Base-by-base conservation (phyloP, 2,113 vertebrate species). In the Ameiurus melas region DNA sequence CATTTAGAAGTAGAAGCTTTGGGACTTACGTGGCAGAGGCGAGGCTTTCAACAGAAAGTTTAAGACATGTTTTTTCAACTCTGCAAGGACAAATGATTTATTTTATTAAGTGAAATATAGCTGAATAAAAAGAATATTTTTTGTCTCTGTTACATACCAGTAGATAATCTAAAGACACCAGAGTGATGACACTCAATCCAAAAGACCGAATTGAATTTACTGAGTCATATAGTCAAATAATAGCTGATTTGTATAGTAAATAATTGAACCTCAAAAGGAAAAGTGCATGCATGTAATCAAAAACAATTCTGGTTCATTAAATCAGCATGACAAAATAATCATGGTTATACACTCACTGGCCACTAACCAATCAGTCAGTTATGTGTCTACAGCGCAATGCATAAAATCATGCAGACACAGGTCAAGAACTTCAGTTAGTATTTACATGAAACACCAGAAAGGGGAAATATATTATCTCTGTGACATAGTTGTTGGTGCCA, bases 31-130 rank as follows among this genome's bases (percentile, higher is more conserved):
- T 27, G 20, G 68, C 85, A 8, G 36, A 73, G 22, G 66, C 55
- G 12, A 64, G 39, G 19, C n/a, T 81, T 88, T 84, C 39, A 55
- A 84, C 12, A 55, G 81, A 64, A 77, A 88, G 12, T 27, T 19
- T 58, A 66, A 83, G 82, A 79, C 1, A 62, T 47, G 13, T 39
- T 66, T 68, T 89, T 81, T 89, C 73, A 88, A 83, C 60, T 83
- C 84, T 70, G 51, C 16, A 82, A 83, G 51, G 20, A 73, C 33
- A 43, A 20, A 57, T 14, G 27, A 55, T 81, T 86, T 4, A 85
- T 60, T 71, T 39, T 6, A 58, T 39, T 81, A 17, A 8, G 53
- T 53, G 14, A 53, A 25, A 60, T 20, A 78, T 13, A 75, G 2
- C 9, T 78, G 0, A 43, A 77, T 55, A 27, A 53, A 51, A 16